Base-by-base conservation (phyloP, 2,888 invertebrate species). In the Myathropa florea region DNA sequence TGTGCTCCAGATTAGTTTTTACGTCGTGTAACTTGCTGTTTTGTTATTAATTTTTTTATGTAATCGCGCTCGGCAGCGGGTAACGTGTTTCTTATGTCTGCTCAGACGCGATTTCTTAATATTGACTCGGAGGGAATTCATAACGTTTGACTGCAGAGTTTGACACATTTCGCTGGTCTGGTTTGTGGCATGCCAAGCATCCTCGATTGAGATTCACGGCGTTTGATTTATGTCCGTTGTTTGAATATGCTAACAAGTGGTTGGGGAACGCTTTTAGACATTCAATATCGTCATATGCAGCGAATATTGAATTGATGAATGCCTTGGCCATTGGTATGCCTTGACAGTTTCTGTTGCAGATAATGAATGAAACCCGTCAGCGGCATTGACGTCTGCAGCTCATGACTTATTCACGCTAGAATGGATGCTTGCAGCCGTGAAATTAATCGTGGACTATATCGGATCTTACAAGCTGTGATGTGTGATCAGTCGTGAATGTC, bases 1-100 rank as follows among this genome's bases (percentile, higher is more conserved):
- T 77, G 59, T 73, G 68, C 72, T 85, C 81, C 33, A 77, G 72
- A 73, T 81, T 65, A 63, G 80, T 71, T 79, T 75, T 64, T 79
- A n/a, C 55, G 21, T 78, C 6, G 21, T 21, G 33, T 68, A n/a
- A n/a, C 0, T 79, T 65, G 70, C 57, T 36, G 63, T 64, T 46
- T 71, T 59, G 70, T 70, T 71, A 33, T 67, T 76, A 59, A 65
- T 76, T 76, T 68, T 65, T 70, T 65, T 79, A 70, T 73, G 64
- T 71, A 61, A 61, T 71, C 60, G 65, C 60, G 39, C 67, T 55
- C 39, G 60, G 75, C 65, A 71, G 46, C 60, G 39, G 46, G 36
- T 57, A 79, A 79, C 61, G 46, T 75, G 65, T 55, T 75, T 70
- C 24, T 36, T 36, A n/a, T 59, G 39, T 63, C 39, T 65, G 24